These are phyloP conservation scores for Heliopora coerulea DNA, from an alignment of 92 coral and sea anemone genomes.

Conservation along the genomic window DNA sequence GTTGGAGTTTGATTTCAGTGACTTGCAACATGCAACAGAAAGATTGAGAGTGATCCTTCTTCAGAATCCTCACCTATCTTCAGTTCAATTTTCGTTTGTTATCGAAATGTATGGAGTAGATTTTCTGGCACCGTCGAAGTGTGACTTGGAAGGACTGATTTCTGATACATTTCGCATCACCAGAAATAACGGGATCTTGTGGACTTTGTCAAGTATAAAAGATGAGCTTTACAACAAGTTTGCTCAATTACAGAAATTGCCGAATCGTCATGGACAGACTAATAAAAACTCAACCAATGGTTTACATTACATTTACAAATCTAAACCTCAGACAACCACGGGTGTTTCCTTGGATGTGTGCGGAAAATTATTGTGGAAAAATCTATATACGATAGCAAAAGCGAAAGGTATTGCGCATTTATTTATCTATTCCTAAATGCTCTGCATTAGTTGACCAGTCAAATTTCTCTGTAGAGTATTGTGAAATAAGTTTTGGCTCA, in stretches of 20 bases:
- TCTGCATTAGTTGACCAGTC: too few species aligned
- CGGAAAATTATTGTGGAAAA: constrained; percentile 13
- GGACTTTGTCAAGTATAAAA: constrained; percentile 31
- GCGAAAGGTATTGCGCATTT: constrained; percentile 4
- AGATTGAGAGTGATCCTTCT: constrained; percentile 8
- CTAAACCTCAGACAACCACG: neutral
- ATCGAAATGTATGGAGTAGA: constrained; percentile 33
- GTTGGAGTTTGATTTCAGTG: neutral
- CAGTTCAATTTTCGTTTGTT: constrained; percentile 33
- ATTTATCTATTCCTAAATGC: neutral
- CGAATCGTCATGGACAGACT: neutral
- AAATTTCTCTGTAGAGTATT: too few species aligned
- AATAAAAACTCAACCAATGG: neutral
- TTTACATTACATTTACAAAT: neutral
- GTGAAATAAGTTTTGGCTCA: too few species aligned
- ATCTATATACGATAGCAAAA: constrained; percentile 1
- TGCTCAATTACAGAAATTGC: neutral
- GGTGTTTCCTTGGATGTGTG: constrained; percentile 9
- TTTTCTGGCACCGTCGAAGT: constrained; percentile 1
- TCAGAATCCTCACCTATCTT: constrained; percentile 34
- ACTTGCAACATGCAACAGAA: constrained; percentile 13
- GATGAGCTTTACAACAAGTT: constrained; percentile 5
- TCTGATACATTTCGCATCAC: constrained; percentile 13
- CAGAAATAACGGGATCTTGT: constrained; percentile 18
- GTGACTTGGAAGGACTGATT: constrained; percentile 5